phyloP scores from a whole-genome alignment of 2,113 vertebrate species.

The Microtus montanus region DNA sequence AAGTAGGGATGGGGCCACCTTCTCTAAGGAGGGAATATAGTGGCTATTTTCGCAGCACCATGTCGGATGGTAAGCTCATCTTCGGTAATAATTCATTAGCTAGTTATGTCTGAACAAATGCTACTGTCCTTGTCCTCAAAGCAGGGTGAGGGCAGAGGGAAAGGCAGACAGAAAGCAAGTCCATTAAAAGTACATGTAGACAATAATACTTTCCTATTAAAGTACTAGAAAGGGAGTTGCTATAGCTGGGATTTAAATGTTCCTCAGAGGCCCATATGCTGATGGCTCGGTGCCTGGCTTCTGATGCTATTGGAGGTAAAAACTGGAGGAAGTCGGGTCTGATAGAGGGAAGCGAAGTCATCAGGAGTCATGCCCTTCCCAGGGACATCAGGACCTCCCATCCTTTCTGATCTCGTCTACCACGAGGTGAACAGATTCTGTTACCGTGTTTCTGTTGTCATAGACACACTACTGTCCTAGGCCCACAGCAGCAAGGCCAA shows the following conservation, averaged over 20 bases:
- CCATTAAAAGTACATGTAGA: not conserved
- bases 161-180: not conserved
- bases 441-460: not conserved
- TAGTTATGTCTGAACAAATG: not conserved
- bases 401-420: too few relatives aligned
- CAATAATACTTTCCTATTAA: not conserved
- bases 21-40: not conserved
- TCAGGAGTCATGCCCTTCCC: not conserved
- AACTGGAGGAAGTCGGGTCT: not conserved
- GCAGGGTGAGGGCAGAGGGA: not conserved
- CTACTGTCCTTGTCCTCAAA: not conserved
- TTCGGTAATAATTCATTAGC: not conserved
- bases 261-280: not conserved
- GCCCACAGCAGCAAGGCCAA: not conserved
- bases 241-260: not conserved
- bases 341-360: not conserved
- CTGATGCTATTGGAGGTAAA: not conserved
- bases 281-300: not conserved
- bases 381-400: not conserved
- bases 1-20: not conserved
- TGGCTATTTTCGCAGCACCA: rapidly evolving
- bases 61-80: not conserved
- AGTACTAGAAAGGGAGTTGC: not conserved
- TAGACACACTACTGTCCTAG: not conserved
- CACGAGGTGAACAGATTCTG: not conserved